A percentile compares a stretch with the other conserved stretches of the same genome.
Conservation (phyloP, 2,113 vertebrate species). For the Cyrtonyx montezumae region DNA sequence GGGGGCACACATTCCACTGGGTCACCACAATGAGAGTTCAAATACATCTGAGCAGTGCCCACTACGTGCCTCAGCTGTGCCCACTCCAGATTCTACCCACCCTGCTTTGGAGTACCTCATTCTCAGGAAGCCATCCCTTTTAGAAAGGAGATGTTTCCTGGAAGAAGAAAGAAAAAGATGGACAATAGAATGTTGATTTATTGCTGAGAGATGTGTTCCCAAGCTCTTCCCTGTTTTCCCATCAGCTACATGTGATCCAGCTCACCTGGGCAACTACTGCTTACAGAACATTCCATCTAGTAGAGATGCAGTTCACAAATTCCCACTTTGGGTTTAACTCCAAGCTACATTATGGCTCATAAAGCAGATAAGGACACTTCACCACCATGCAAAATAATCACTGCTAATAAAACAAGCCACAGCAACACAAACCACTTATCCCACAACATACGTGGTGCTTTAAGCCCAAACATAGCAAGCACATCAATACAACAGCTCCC, state of each 20-base stretch:
- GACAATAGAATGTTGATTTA: neutral
- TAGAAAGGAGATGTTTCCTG: neutral
- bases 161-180: neutral
- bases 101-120: neutral
- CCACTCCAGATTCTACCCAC: neutral
- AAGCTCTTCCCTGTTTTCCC: neutral
- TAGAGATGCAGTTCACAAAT: neutral
- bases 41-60: neutral
- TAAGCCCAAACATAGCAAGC: neutral
- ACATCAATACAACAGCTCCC: neutral
- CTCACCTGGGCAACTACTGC: neutral
- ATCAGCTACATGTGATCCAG: neutral
- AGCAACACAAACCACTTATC: neutral
- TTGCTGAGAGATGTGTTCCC: neutral
- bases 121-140: neutral
- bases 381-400: neutral
- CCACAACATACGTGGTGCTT: neutral
- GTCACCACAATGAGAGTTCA: neutral
- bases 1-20: neutral
- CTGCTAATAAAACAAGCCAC: neutral
- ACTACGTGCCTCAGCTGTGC: neutral
- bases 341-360: neutral
- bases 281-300: neutral
- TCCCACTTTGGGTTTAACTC: neutral
- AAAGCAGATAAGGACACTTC: neutral